A percentile compares a stretch with the other conserved stretches of the same genome.
Conservation (phyloP, 2,113 vertebrate species). For the Melierax canorus region DNA sequence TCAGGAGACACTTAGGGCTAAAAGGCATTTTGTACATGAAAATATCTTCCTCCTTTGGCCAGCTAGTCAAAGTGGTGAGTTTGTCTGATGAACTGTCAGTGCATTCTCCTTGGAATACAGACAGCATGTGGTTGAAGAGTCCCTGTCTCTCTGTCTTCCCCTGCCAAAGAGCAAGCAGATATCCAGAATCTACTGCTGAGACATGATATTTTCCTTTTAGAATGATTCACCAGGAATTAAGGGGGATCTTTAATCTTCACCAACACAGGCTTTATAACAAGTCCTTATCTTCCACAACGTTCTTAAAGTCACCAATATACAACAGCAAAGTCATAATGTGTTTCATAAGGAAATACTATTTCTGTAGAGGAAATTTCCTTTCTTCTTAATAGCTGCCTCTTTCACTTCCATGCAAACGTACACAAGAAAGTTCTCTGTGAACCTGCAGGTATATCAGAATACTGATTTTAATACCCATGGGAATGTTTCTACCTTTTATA, state of each 20-base stretch:
- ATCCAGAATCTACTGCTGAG: not conserved
- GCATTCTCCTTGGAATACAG: not conserved
- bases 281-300: not conserved
- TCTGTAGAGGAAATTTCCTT: not conserved
- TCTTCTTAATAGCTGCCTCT: not conserved
- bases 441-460: not conserved
- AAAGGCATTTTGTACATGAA: not conserved
- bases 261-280: not conserved
- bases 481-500: not conserved
- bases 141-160: not conserved
- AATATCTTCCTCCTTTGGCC: not conserved
- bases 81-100: not conserved
- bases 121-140: not conserved
- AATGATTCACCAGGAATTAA: slow-evolving; percentile 42
- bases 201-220: not conserved
- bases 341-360: not conserved
- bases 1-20: not conserved
- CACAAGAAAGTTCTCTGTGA: not conserved
- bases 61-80: not conserved
- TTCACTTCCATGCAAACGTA: not conserved
- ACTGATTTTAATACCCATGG: not conserved
- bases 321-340: not conserved
- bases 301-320: not conserved
- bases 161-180: not conserved
- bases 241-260: not conserved